Base-by-base conservation (phyloP, 92 coral and sea anemone species). In the Phenganax marumi region DNA sequence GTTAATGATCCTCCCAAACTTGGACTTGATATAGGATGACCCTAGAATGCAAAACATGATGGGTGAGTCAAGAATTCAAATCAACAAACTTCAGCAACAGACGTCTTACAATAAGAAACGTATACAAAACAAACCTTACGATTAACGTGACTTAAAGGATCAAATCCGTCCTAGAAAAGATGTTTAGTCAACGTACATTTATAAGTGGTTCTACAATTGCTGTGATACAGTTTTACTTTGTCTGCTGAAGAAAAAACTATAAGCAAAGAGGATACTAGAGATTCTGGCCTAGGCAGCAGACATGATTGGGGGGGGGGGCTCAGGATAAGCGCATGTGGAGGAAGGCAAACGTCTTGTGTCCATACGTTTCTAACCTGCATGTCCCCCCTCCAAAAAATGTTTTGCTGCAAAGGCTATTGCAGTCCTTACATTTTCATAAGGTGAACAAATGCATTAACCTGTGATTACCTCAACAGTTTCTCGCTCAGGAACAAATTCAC, bases 401-500 rank as follows among this genome's bases (percentile, higher is more conserved):
- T 63, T 63, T 18, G 21, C 70, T 63, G 1, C 11, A 12, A 12
- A 10, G 11, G 18, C 21, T 63, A 1, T 18, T 18, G 26, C 22
- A 63, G 6, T 63, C 10, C 21, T 23, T 63, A 63, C 75, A 17
- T 11, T 19, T 8, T 69, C 43, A 33, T 33, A 33, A 14, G 65
- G 21, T 58, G 2, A 58, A 58, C 7, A 18, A 18, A 51, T 62
- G 3, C 66, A 24, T 2, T 16, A 53, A 78, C 60, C 82, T 60
- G 17, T 65, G 12, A 75, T 53, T 52, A 52, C 82, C 33, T 22
- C 88, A 75, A 84, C 87, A 50, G 87, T 48, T 68, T 92, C 73
- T 84, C 95, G 88, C 73, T 95, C 98, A 61, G 98, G 98, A 61
- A 95, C 93, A 62, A 95, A 95, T 82, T 95, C 98, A 66, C 98